phyloP scores from a whole-genome alignment of 2,888 invertebrate species.

The Archips xylosteana region DNA sequence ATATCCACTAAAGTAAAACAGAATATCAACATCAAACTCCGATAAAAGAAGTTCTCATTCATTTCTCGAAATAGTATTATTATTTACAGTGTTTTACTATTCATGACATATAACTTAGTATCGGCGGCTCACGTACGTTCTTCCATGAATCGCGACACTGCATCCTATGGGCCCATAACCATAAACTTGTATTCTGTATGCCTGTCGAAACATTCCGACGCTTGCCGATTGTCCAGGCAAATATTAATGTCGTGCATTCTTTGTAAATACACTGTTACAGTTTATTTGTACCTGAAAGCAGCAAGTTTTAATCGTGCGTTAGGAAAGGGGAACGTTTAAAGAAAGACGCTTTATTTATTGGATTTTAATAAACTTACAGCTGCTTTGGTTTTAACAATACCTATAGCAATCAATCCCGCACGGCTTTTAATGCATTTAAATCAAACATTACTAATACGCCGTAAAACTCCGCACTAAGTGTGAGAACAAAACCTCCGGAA shows the following conservation, averaged over 20 bases:
- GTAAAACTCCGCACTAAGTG: too few species aligned
- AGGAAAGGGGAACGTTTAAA: neutral
- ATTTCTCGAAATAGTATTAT: conserved; percentile 41
- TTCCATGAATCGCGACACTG: conserved; percentile 48
- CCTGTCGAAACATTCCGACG: conserved; percentile 29
- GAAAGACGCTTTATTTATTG: neutral
- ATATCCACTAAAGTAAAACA: neutral
- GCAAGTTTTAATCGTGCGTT: conserved; percentile 11
- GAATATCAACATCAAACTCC: neutral
- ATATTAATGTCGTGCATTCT: conserved; percentile 37
- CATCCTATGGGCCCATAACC: conserved; percentile 46
- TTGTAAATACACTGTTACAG: conserved; percentile 30
- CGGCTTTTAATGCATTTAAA: too few species aligned
- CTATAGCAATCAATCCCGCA: too few species aligned
- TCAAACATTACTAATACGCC: too few species aligned
- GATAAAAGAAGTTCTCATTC: conserved; percentile 12
- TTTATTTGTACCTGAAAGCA: conserved; percentile 24
- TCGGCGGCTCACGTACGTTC: conserved; percentile 44
- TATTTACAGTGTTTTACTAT: conserved; percentile 47
- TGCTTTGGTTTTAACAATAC: too few species aligned
- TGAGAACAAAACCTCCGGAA: too few species aligned
- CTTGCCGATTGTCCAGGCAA: conserved; percentile 35
- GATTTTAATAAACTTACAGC: neutral
- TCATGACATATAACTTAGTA: conserved; percentile 45
- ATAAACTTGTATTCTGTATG: conserved; percentile 55